Evolutionary conservation across 2,797 vertebrate species (phyloP), one percentile per base, ranked within the genome.

Genomic region (Hephaestus fuliginosus): DNA sequence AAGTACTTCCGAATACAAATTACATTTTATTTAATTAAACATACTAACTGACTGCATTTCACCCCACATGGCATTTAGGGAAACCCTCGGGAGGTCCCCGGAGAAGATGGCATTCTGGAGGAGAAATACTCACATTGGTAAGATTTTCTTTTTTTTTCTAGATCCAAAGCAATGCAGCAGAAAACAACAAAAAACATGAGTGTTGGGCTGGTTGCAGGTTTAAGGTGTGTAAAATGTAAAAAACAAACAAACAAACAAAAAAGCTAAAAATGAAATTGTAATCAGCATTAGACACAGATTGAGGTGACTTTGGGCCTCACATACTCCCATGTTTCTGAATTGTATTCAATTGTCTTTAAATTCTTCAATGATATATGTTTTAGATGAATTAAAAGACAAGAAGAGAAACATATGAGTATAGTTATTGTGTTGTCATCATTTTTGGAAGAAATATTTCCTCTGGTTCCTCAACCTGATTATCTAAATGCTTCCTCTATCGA

Each of bases 71-170:
- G 46, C 15, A 49, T 63, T 22, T 20, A 90, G 83, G 87, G 66
- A 81, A 86, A 75, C 44, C 44, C 56, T 69, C 10, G 18, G 71
- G 82, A 84, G 17, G 64, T 67, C 80, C 71, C 80, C n/a, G 61
- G 77, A 83, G 70, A 78, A 86, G 71, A 93, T 93, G 90, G 53
- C 76, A 43, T 83, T 91, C 79, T 91, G 91, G 92, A 89, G 70
- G 65, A 86, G 81, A 85, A 89, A 87, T 5, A 74, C 74, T 39
- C 8, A 65, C 18, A 67, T 81, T 57, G 92, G 92, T 93, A 75
- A 78, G 83, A 33, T 14, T 52, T 25, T 17, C 20, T 14, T 2
- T 36, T 25, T 33, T 60, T 53, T n/a, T 62, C 6, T 33, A 8
- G 0, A 49, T 28, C 0, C 33, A 44, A 25, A 56, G 68, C 3